phyloP scores from a whole-genome alignment of 2,797 vertebrate genomes.

The Tenualosa ilisha region DNA sequence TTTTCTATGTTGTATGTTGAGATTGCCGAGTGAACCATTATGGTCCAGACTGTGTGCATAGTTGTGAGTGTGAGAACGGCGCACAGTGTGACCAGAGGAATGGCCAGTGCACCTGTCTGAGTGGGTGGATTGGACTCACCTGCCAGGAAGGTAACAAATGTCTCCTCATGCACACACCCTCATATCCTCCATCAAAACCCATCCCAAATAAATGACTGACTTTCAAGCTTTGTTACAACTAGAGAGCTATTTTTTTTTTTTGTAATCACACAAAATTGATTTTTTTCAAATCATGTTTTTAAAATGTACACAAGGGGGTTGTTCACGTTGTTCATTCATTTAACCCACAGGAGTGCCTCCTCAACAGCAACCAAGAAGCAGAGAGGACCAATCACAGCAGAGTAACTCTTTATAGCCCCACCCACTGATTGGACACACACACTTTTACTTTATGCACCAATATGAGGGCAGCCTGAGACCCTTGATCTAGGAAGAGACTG shows the following conservation, averaged over 20 bases:
- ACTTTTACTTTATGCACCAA: not conserved
- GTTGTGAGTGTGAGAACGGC: conserved; percentile 79
- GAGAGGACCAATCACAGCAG: conserved; percentile 44
- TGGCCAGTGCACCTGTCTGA: conserved; percentile 82
- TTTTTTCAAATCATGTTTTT: not conserved
- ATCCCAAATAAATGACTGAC: too few relatives aligned
- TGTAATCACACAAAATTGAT: too few relatives aligned
- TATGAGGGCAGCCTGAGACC: conserved; percentile 30
- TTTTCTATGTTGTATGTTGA: conserved; percentile 53
- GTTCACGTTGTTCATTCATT: conserved; percentile 12
- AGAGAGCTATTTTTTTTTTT: too few relatives aligned
- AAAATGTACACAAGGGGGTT: not conserved
- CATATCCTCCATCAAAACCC: too few relatives aligned
- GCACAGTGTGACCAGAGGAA: conserved; percentile 75
- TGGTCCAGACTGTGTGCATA: conserved; percentile 81
- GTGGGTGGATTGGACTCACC: conserved; percentile 74
- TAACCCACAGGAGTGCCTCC: conserved; percentile 65
- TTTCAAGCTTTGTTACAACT: too few relatives aligned
- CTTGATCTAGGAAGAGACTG: not conserved
- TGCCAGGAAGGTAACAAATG: conserved; percentile 83
- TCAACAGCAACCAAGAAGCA: conserved; percentile 38
- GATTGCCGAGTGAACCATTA: conserved; percentile 78
- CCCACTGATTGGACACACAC: conserved; percentile 25
- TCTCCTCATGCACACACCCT: not conserved
- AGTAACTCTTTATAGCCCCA: conserved; percentile 64